phyloP scores from a whole-genome alignment of 1,140 invertebrate genomes.

The Pachypsylla venusta region DNA sequence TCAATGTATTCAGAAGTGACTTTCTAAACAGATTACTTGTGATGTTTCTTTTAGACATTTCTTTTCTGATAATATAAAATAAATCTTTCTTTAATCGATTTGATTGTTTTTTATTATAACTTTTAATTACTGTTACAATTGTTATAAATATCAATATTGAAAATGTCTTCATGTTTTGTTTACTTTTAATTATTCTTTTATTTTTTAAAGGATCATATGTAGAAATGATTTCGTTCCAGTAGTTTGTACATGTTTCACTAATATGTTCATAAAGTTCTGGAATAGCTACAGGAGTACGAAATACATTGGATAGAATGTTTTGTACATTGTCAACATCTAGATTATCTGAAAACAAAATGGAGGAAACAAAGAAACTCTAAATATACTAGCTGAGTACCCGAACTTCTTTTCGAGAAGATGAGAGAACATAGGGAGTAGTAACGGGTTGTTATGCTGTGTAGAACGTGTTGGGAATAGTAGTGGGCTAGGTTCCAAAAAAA shows the following conservation, averaged over 20 bases:
- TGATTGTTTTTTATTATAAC: conserved; percentile 33
- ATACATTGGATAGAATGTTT: conserved; percentile 13
- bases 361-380: not conserved
- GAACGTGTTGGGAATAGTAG: too few relatives aligned
- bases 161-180: conserved; percentile 41
- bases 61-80: conserved; percentile 10
- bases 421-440: too few relatives aligned
- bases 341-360: not conserved
- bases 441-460: too few relatives aligned
- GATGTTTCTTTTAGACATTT: conserved; percentile 16
- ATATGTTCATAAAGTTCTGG: conserved; percentile 47
- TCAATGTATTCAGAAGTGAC: conserved; percentile 19
- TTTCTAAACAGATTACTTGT: conserved; percentile 12
- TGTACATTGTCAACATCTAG: conserved; percentile 15
- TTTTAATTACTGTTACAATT: conserved; percentile 39
- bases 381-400: too few relatives aligned
- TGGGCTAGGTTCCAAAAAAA: too few relatives aligned
- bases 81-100: too few relatives aligned
- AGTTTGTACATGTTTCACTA: conserved; percentile 47
- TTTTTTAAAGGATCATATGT: conserved; percentile 60
- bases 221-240: conserved; percentile 63
- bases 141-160: conserved; percentile 41
- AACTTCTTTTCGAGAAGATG: too few relatives aligned
- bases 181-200: conserved; percentile 43
- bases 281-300: conserved; percentile 40